Evolutionary conservation across 2,113 vertebrate genomes (phyloP).

Genomic region (Neotoma lepida): DNA sequence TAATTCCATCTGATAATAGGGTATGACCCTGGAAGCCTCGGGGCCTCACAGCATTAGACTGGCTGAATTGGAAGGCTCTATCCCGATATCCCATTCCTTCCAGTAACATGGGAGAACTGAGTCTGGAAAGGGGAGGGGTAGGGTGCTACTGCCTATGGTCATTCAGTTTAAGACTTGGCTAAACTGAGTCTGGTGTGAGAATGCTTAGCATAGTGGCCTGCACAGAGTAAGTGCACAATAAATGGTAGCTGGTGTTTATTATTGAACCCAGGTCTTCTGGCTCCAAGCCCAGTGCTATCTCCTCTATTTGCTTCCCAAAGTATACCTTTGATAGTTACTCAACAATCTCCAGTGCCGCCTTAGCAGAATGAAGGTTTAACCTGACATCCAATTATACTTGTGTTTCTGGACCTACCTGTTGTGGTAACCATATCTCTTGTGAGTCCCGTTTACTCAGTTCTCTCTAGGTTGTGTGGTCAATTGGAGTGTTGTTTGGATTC

Average conservation of each 20-base stretch:
- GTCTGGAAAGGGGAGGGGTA: not conserved
- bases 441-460: not conserved
- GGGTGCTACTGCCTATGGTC: slow-evolving; percentile 23
- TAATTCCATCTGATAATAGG: slow-evolving; percentile 59
- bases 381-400: slow-evolving; percentile 49
- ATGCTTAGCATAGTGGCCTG: slow-evolving; percentile 64
- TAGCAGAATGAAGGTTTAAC: slow-evolving; percentile 51
- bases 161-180: slow-evolving; percentile 36
- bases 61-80: slow-evolving; percentile 29
- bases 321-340: slow-evolving; percentile 21
- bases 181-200: slow-evolving; percentile 48
- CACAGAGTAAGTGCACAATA: slow-evolving; percentile 61
- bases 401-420: slow-evolving; percentile 8
- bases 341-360: not conserved
- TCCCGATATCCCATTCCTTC: not conserved
- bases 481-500: slow-evolving; percentile 43
- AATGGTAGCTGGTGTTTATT: slow-evolving; percentile 65
- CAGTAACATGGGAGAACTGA: slow-evolving; percentile 32
- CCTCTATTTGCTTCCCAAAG: slow-evolving; percentile 44
- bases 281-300: slow-evolving; percentile 43
- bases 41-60: slow-evolving; percentile 17
- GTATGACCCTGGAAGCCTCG: not conserved
- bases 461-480: slow-evolving; percentile 13
- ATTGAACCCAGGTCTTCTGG: slow-evolving; percentile 45
- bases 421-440: slow-evolving; percentile 19